Percentiles rank a stretch among this genome's conserved stretches.
Conservation (phyloP, 2,113 vertebrate genomes). For the Mionectes macconnelli region DNA sequence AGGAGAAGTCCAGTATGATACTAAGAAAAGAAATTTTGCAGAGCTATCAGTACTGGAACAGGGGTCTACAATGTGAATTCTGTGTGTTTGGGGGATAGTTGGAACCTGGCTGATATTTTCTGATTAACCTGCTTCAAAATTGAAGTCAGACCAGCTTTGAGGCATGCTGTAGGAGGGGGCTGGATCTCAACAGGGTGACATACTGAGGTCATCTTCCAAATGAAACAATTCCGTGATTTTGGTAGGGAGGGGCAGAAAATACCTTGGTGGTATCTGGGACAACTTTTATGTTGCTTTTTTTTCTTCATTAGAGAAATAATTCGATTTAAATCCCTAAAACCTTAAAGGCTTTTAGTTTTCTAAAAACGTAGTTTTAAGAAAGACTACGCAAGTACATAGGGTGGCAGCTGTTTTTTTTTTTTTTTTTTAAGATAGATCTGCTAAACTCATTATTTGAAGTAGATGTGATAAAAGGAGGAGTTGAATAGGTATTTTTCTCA, state of each 20-base stretch:
- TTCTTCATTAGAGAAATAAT: neutral
- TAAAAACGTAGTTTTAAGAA: neutral
- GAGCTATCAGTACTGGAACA: neutral
- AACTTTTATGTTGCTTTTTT: neutral
- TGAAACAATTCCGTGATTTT: neutral
- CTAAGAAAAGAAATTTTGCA: neutral
- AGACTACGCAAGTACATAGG: neutral
- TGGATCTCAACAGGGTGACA: neutral
- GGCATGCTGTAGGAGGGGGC: neutral
- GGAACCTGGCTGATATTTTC: neutral
- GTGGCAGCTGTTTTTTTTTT: neutral
- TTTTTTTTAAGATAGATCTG: neutral
- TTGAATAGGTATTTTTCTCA: neutral
- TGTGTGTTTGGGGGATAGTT: too few relatives aligned
- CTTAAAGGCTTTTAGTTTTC: neutral
- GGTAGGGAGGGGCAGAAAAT: neutral
- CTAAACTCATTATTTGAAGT: neutral
- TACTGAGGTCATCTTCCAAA: neutral
- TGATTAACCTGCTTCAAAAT: neutral
- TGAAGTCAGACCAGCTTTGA: neutral
- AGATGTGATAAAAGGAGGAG: neutral
- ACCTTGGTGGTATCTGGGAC: neutral
- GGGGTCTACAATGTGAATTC: neutral
- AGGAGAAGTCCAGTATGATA: neutral
- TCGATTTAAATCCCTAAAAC: neutral